phyloP scores from a whole-genome alignment of 1,140 invertebrate genomes.

The Drosophila pseudoananassae region DNA sequence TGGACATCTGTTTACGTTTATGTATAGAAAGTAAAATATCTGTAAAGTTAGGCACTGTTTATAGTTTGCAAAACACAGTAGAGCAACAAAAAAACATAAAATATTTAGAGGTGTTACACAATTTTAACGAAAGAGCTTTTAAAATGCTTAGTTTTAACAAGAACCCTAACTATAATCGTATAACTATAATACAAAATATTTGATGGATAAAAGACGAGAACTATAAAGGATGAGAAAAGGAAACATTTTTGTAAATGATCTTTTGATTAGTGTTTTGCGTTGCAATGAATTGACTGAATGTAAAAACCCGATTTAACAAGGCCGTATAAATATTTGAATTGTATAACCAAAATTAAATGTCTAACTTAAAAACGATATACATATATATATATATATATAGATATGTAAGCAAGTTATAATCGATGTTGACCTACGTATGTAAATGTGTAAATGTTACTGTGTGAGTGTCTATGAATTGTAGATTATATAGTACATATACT shows the following conservation, averaged over 20 bases:
- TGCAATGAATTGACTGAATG: slow-evolving; percentile 79
- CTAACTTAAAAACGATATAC: slow-evolving; percentile 53
- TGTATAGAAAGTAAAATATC: slow-evolving; percentile 8
- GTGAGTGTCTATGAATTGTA: slow-evolving; percentile 1
- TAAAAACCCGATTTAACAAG: slow-evolving; percentile 44
- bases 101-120: slow-evolving; percentile 24
- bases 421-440: slow-evolving; percentile 1
- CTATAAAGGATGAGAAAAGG: slow-evolving; percentile 6
- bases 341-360: slow-evolving; percentile 52
- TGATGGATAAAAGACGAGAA: slow-evolving; percentile 14
- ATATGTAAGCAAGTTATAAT: slow-evolving; percentile 25
- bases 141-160: slow-evolving; percentile 31
- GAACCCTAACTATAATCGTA: slow-evolving; percentile 4
- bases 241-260: slow-evolving; percentile 10
- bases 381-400: slow-evolving; percentile 5
- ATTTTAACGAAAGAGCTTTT: slow-evolving; percentile 44
- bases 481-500: not conserved
- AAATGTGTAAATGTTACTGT: slow-evolving; percentile 25
- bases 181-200: not conserved
- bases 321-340: slow-evolving; percentile 29
- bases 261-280: slow-evolving; percentile 46
- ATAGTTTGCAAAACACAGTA: slow-evolving; percentile 32
- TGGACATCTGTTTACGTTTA: slow-evolving; percentile 7
- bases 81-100: slow-evolving; percentile 7
- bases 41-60: slow-evolving; percentile 40